Percentiles rank a stretch among this genome's conserved stretches.
Conservation (phyloP, 2,888 invertebrate genomes). For the Phalangium opilio region DNA sequence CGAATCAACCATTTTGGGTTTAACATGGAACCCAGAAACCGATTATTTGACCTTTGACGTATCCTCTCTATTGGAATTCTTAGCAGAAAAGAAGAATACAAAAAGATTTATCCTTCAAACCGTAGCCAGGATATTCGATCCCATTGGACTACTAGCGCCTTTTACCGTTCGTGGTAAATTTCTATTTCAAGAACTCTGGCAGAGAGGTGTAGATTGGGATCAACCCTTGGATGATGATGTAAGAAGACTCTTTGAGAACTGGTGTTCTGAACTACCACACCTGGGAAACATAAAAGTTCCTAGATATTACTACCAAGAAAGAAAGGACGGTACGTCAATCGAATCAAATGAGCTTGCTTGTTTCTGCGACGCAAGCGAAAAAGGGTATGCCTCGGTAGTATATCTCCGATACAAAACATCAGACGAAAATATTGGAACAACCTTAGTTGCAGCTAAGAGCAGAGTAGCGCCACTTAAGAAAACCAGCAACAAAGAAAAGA, state of each 20-base stretch:
- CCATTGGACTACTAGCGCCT: slow-evolving; percentile 16
- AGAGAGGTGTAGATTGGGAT: slow-evolving; percentile 20
- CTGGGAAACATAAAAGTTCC: slow-evolving; percentile 5
- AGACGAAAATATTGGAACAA: slow-evolving; percentile 11
- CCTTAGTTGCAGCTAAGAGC: too few species aligned
- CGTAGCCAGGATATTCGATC: slow-evolving; percentile 9
- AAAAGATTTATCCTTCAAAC: too few species aligned
- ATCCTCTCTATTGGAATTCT: too few species aligned
- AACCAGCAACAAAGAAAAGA: too few species aligned
- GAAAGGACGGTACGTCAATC: not conserved
- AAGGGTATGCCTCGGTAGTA: slow-evolving; percentile 19
- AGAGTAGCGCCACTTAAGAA: slow-evolving; percentile 20
- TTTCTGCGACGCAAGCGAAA: slow-evolving; percentile 22
- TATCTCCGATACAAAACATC: slow-evolving; percentile 13
- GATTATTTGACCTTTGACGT: too few species aligned
- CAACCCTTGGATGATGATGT: slow-evolving; percentile 12
- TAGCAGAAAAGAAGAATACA: too few species aligned
- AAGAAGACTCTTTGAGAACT: not conserved
- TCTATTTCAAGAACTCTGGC: slow-evolving; percentile 22
- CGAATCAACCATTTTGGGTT: too few species aligned
- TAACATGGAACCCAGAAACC: too few species aligned
- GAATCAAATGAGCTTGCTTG: slow-evolving; percentile 4
- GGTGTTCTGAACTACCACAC: not conserved
- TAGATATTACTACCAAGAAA: slow-evolving; percentile 2
- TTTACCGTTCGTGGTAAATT: slow-evolving; percentile 17